Conservation (phyloP, 2,888 invertebrate species). For the Apoderus coryli region DNA sequence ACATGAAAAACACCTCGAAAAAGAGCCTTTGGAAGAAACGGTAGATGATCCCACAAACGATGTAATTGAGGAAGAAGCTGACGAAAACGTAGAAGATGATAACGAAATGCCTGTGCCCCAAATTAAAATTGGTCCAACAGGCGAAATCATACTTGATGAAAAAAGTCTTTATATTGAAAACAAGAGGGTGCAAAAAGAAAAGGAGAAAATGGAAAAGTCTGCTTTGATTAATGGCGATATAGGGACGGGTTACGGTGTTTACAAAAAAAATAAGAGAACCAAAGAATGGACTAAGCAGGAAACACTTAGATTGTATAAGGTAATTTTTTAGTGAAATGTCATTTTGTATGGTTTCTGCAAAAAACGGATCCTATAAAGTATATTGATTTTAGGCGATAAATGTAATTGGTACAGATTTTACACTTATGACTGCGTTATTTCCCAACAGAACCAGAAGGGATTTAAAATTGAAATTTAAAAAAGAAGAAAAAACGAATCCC, state of each 20-base stretch:
- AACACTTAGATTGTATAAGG: not conserved
- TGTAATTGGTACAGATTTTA: slow-evolving; percentile 85
- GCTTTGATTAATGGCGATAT: slow-evolving; percentile 48
- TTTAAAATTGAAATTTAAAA: slow-evolving; percentile 84
- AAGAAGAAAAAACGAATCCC: slow-evolving; percentile 71
- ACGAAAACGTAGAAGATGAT: slow-evolving; percentile 22
- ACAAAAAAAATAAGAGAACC: slow-evolving; percentile 49
- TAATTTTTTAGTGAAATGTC: slow-evolving; percentile 1
- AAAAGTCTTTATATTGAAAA: slow-evolving; percentile 70
- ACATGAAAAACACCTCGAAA: slow-evolving; percentile 5
- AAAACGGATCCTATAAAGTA: no score
- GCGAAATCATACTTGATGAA: slow-evolving; percentile 73
- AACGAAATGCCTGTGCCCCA: slow-evolving; percentile 57
- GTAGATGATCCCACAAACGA: slow-evolving; percentile 13
- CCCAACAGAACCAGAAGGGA: slow-evolving; percentile 62
- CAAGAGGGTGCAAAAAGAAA: slow-evolving; percentile 44
- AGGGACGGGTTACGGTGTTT: slow-evolving; percentile 42
- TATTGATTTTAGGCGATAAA: slow-evolving; percentile 79
- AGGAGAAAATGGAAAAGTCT: slow-evolving; percentile 48
- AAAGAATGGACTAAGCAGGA: slow-evolving; percentile 52
- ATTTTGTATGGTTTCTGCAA: slow-evolving; percentile 1
- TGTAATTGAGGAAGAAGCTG: slow-evolving; percentile 15
- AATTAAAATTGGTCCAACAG: slow-evolving; percentile 74
- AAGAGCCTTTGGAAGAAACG: slow-evolving; percentile 2
- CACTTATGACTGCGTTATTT: slow-evolving; percentile 73